Evolutionary conservation across 35 echinoderm and acorn worm species (phyloP), one percentile per base, ranked within the genome.

Genomic region (Heliocidaris tuberculata): DNA sequence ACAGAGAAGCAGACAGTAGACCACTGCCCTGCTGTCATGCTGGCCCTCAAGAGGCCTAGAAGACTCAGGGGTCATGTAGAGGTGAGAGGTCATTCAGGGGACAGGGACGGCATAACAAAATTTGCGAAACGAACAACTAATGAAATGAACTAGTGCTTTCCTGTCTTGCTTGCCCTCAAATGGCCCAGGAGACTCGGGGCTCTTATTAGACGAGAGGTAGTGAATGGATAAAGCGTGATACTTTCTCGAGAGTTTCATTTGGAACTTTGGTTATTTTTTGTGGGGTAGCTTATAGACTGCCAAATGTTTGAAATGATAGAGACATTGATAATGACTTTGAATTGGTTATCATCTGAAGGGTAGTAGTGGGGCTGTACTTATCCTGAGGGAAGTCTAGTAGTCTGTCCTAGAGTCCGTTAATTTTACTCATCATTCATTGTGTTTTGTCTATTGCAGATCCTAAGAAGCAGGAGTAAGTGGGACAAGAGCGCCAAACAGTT

Each of bases 401-500:
- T 30, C 78, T 47, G 11, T 94, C 6, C 60, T n/a, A 60, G 31
- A 0, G 13, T 95, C 9, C 47, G 30, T 95, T 90, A 31, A 16
- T 50, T 21, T 30, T 49, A n/a, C 86, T 12, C n/a, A 47, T 52
- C 13, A 13, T 56, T 56, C 65, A n/a, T 78, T 78, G 65, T 78
- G 19, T 21, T 78, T 21, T 78, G 94, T 30, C 59, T 61, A 19
- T 59, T 71, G 7, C 90, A 99, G 98, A 96, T 99, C 65, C 86
- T 99, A 50, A 96, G 94, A 85, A 92, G 92, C 24, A 90, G 98
- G 61, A 96, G 95, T 31, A 93, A 87, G 27, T 99, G 98, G 98
- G 98, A 99, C 90, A 97, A 97, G 94, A 90, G 95, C 88, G 95
- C 97, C 27, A 88, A 85, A 17, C 88, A 95, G 85, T 99, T 99